Conservation (phyloP, 23 tunicate species). For the Halocynthia aurantium region DNA sequence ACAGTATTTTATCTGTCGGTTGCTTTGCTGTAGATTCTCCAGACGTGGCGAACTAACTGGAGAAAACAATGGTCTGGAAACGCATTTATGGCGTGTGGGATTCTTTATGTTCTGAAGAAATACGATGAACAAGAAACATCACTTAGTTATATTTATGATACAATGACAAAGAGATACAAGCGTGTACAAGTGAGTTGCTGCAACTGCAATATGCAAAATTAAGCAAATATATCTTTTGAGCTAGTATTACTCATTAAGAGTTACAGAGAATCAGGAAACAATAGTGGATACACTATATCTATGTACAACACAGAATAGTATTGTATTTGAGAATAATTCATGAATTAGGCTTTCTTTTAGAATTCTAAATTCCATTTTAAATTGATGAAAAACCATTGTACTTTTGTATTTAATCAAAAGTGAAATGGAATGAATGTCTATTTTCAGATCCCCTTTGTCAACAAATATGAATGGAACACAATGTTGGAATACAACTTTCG, state of each 20-base stretch:
- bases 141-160: constrained; percentile 78
- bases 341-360: no score
- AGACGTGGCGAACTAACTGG: constrained; percentile 95
- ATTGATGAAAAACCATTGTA: no score
- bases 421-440: neutral
- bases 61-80: constrained; percentile 98
- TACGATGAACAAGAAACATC: constrained; percentile 66
- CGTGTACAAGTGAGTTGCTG: constrained; percentile 48
- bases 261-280: neutral
- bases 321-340: no score
- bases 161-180: constrained; percentile 59
- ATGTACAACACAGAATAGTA: neutral
- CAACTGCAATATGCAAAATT: no score
- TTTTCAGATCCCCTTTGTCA: constrained; percentile 60
- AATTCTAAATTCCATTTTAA: no score
- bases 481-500: constrained; percentile 88
- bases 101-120: constrained; percentile 86
- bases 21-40: constrained; percentile 30
- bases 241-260: no score
- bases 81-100: constrained; percentile 97
- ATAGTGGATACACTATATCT: neutral
- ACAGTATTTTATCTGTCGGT: neutral
- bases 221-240: no score
- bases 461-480: constrained; percentile 95
- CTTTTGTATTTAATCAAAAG: no score